Conservation (phyloP, 2,113 vertebrate genomes). For the Notothenia coriiceps region DNA sequence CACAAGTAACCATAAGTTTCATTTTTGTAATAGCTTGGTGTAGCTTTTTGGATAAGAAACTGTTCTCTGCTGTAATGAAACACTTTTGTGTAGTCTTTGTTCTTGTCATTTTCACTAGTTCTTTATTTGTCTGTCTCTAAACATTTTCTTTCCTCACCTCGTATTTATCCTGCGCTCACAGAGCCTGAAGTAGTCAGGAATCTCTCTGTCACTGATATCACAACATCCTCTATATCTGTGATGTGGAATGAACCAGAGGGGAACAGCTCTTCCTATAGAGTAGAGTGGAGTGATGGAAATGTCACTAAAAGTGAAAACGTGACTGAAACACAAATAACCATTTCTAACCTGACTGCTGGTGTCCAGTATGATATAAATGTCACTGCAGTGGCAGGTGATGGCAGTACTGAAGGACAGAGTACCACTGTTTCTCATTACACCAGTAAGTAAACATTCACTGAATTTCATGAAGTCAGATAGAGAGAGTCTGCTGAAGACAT, state of each 20-base stretch:
- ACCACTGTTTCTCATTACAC: not conserved
- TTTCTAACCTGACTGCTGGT: constrained; percentile 39
- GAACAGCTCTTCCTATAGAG: constrained; percentile 1
- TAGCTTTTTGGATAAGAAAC: too few species aligned
- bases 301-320: fast-evolving
- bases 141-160: not conserved
- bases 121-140: too few species aligned
- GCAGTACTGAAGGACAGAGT: not conserved
- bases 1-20: constrained; percentile 23
- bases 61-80: too few species aligned
- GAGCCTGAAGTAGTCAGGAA: constrained; percentile 13
- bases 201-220: constrained; percentile 6
- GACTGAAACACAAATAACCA: not conserved
- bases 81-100: too few species aligned
- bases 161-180: not conserved
- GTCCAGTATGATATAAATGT: not conserved
- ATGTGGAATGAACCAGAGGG: constrained; percentile 32
- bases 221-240: constrained; percentile 41
- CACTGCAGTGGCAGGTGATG: constrained; percentile 4
- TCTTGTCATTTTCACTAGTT: too few species aligned
- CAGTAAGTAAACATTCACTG: not conserved
- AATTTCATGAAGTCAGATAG: not conserved
- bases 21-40: too few species aligned
- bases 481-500: too few species aligned
- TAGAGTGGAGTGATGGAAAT: not conserved